A percentile compares a stretch with the other conserved stretches of the same genome.
Conservation (phyloP, 2,113 vertebrate genomes). For the Puntigrus tetrazona region DNA sequence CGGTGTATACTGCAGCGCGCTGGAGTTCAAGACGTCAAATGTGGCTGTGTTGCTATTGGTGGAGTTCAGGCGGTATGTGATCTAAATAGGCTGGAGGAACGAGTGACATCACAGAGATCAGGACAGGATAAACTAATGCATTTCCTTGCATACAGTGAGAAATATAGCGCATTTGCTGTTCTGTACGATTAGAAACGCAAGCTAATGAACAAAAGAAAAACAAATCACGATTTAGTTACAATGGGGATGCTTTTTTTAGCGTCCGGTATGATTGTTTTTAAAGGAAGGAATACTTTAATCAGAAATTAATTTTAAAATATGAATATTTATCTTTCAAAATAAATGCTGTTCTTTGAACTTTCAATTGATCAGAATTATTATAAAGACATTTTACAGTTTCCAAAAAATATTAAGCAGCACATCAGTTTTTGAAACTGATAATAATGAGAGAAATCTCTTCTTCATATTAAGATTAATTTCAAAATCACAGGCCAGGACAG, state of each 20-base stretch:
- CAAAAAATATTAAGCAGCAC: neutral
- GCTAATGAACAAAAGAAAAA: neutral
- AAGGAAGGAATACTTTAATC: neutral
- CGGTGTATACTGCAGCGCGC: slow-evolving; percentile 84
- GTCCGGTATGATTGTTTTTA: neutral
- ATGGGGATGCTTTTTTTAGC: too few relatives aligned
- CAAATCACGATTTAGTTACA: neutral
- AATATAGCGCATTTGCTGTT: neutral
- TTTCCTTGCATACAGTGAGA: neutral
- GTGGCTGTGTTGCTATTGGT: slow-evolving; percentile 77
- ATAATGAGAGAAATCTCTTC: too few relatives aligned
- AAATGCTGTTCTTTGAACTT: neutral
- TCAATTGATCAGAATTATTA: neutral
- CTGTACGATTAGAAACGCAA: neutral
- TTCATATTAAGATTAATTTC: neutral
- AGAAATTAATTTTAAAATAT: neutral
- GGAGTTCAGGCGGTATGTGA: slow-evolving; percentile 90
- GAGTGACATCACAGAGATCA: neutral
- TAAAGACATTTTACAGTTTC: too few relatives aligned
- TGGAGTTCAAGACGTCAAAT: slow-evolving; percentile 86
- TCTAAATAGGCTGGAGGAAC: slow-evolving; percentile 86
- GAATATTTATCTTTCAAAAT: neutral
- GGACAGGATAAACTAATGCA: slow-evolving; percentile 2
- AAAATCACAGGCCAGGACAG: neutral
- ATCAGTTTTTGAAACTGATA: neutral